Conservation (phyloP, 2,888 invertebrate species). For the Pachydiplax longipennis region DNA sequence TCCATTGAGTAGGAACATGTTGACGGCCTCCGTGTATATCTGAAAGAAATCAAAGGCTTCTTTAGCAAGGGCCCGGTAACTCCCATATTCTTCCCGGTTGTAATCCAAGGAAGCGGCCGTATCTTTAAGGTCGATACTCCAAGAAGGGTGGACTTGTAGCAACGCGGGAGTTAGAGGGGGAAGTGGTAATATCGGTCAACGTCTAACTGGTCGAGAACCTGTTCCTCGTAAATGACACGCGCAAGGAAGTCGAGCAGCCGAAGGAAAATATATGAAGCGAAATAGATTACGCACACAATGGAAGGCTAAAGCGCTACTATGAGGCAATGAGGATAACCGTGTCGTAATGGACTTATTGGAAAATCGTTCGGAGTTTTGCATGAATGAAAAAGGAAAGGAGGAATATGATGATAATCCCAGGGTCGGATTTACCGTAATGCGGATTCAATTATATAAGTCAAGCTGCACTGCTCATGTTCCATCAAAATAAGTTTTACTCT, state of each 20-base stretch:
- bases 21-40: slow-evolving; percentile 43
- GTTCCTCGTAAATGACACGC: neutral
- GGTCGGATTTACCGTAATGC: no score
- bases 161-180: neutral
- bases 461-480: no score
- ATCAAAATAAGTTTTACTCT: no score
- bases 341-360: neutral
- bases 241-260: neutral
- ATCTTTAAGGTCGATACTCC: neutral
- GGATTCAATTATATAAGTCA: no score
- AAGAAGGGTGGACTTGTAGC: neutral
- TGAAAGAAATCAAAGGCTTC: slow-evolving; percentile 1
- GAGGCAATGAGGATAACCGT: neutral
- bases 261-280: neutral
- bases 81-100: neutral
- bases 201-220: neutral
- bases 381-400: no score
- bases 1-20: slow-evolving; percentile 68
- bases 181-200: neutral
- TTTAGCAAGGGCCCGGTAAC: neutral
- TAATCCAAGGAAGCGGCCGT: neutral
- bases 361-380: no score
- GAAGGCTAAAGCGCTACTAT: neutral
- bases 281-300: neutral
- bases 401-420: no score